Evolutionary conservation across 1,140 invertebrate genomes (phyloP).

Genomic region (Platorchestia sp.): DNA sequence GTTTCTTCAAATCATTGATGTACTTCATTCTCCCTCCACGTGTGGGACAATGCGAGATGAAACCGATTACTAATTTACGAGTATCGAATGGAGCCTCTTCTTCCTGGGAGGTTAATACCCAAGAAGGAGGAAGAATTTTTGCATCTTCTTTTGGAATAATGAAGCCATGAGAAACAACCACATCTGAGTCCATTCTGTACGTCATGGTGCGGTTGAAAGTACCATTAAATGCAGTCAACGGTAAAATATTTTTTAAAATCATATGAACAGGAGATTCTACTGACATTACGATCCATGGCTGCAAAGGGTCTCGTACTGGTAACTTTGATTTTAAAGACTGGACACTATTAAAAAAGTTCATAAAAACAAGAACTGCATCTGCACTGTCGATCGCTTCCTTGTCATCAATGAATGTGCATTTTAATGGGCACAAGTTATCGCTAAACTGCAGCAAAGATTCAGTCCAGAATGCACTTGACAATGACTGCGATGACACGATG

Average conservation of each 20-base stretch:
- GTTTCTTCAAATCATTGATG: slow-evolving; percentile 85
- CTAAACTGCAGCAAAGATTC: slow-evolving; percentile 15
- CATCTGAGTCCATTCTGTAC: slow-evolving; percentile 70
- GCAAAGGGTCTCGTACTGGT: neutral
- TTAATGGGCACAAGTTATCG: neutral
- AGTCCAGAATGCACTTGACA: neutral
- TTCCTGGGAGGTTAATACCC: slow-evolving; percentile 56
- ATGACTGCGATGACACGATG: neutral
- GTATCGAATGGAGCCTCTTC: slow-evolving; percentile 72
- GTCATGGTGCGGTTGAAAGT: slow-evolving; percentile 72
- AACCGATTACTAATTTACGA: slow-evolving; percentile 89
- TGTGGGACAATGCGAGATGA: slow-evolving; percentile 95
- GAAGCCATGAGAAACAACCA: slow-evolving; percentile 68
- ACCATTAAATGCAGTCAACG: neutral
- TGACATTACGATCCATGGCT: slow-evolving; percentile 54
- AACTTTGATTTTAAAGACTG: neutral
- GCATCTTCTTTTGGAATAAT: slow-evolving; percentile 60
- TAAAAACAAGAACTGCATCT: neutral
- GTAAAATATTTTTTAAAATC: too few relatives aligned
- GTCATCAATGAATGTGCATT: neutral
- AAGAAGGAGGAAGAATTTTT: slow-evolving; percentile 56
- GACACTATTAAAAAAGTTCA: neutral
- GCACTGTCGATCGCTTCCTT: neutral
- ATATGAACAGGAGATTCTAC: slow-evolving; percentile 31
- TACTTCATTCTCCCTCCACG: slow-evolving; percentile 88